Percentiles rank a stretch among this genome's conserved stretches.
phyloP scores from a whole-genome alignment of 2,888 invertebrate genomes.

The Tinea pellionella region DNA sequence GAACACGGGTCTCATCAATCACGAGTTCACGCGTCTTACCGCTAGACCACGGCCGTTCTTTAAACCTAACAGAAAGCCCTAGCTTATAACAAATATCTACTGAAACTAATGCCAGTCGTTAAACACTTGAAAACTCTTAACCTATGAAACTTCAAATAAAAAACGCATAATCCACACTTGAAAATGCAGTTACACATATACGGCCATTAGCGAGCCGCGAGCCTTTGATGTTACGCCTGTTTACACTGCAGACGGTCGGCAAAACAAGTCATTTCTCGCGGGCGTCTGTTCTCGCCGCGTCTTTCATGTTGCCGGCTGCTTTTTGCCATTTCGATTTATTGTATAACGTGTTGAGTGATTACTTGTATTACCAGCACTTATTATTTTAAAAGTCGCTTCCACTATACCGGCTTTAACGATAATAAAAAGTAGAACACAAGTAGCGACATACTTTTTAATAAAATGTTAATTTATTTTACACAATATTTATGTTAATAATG shows the following conservation, averaged over 20 bases:
- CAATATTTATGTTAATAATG: not conserved
- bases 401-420: no score
- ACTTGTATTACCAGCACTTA: not conserved
- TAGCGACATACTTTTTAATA: not conserved
- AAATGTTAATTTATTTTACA: slow-evolving; percentile 3
- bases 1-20: no score
- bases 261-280: slow-evolving; percentile 5
- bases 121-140: no score
- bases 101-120: no score
- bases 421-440: no score
- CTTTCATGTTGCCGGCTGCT: not conserved
- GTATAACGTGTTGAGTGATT: not conserved
- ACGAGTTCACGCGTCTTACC: no score
- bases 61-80: no score
- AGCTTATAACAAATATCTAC: no score
- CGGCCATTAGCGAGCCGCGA: not conserved
- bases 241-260: not conserved
- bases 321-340: not conserved
- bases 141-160: no score
- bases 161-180: not conserved
- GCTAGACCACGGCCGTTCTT: no score
- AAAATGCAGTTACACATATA: not conserved
- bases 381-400: no score
- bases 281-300: not conserved
- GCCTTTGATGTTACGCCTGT: not conserved